Evolutionary conservation across 2,113 vertebrate genomes (phyloP), one percentile per base, ranked within the genome.

Genomic region (Geococcyx californianus): DNA sequence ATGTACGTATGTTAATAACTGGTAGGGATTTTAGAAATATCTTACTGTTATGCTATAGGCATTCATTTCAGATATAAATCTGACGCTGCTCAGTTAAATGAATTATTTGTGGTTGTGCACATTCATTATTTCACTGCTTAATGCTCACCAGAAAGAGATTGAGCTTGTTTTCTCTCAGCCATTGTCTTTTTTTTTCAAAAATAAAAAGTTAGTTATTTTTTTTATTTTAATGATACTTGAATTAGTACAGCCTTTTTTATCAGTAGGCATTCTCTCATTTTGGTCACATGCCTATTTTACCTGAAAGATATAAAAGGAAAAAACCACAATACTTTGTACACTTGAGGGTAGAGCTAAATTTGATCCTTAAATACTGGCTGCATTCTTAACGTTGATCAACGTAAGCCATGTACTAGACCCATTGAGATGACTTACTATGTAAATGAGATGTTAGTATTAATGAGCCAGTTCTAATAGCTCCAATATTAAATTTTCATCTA

Each of bases 371-470:
- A 40, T 91, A 36, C 24, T 64, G 42, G 6, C 42, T 78, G 87
- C 21, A 16, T 86, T 89, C 33, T 67, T 79, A 40, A n/a, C 24
- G 68, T 56, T 3, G 1, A 3, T 60, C 68, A 40, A 20, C 70
- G 16, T 58, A 69, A 75, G 24, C 8, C 45, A 12, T 74, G 36
- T 59, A 38, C 31, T 54, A n/a, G 52, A 60, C 58, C 20, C 36
- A 74, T 47, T 70, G n/a, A 96, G 91, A 90, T 84, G 3, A 40
- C 33, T 60, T 94, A 36, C 16, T 82, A 44, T 49, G 10, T 66
- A 81, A 90, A 86, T 95, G 82, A 95, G 94, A 90, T 93, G 74
- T 86, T 94, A 78, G 73, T 74, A 76, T 94, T 94, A 95, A 97
- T 90, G 92, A 96, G 79, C 56, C 87, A 88, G 25, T 85, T 87